These are phyloP conservation scores for Amphiduros pacificus DNA, from an alignment of 2,888 invertebrate genomes.

Conservation along the genomic window DNA sequence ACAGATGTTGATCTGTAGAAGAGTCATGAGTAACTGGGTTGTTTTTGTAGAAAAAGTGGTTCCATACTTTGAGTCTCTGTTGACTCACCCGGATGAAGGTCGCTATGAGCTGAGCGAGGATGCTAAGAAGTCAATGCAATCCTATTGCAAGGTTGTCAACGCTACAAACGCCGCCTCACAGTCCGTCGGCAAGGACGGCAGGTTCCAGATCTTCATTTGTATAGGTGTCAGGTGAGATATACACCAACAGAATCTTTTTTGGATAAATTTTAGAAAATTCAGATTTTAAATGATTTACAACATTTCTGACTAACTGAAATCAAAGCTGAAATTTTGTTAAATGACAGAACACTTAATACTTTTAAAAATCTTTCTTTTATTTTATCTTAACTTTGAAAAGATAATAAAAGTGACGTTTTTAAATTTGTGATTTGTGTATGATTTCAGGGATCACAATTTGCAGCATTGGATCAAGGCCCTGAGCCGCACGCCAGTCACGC, in stretches of 20 bases:
- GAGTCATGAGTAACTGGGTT: too few relatives aligned
- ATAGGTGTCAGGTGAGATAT: constrained; percentile 86
- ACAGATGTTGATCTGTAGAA: too few relatives aligned
- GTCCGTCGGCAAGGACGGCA: constrained; percentile 94
- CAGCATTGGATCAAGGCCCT: constrained; percentile 90
- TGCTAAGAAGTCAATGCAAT: constrained; percentile 75
- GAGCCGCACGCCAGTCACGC: constrained; percentile 83
- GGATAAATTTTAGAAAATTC: too few relatives aligned
- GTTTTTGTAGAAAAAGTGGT: constrained; percentile 65
- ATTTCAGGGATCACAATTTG: constrained; percentile 64
- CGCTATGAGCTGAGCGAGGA: constrained; percentile 48
- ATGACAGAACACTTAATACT: neutral
- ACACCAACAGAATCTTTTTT: too few relatives aligned
- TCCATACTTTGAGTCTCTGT: constrained; percentile 54
- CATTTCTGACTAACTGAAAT: neutral
- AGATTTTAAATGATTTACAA: too few relatives aligned
- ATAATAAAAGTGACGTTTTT: neutral
- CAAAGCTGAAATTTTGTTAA: neutral
- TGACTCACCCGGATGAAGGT: constrained; percentile 55
- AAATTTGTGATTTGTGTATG: neutral
- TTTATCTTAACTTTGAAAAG: neutral
- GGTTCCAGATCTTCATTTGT: constrained; percentile 95
- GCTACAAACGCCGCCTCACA: constrained; percentile 84
- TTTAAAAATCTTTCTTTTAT: neutral
- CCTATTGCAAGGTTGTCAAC: constrained; percentile 85